These are phyloP conservation scores for Enteromius trimaculatus DNA, from an alignment of 2,797 vertebrate species.

Conservation along the genomic window DNA sequence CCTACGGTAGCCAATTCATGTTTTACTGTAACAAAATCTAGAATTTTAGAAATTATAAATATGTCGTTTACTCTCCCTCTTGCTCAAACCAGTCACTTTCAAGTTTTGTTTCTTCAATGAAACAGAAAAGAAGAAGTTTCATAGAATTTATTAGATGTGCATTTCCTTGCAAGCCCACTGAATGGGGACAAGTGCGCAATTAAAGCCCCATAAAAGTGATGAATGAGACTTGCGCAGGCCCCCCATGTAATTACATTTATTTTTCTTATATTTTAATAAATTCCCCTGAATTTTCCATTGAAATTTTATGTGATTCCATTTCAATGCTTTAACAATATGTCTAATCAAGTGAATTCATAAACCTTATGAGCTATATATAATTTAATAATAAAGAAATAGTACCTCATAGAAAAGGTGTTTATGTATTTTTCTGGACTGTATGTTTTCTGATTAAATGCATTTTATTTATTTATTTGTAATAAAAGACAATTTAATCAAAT, in stretches of 20 bases:
- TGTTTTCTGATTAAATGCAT: too few relatives aligned
- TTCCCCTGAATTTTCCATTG: not conserved
- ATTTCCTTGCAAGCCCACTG: not conserved
- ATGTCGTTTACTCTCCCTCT: not conserved
- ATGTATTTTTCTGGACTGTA: too few relatives aligned
- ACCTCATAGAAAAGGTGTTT: too few relatives aligned
- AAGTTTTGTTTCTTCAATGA: not conserved
- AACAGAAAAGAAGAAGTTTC: not conserved
- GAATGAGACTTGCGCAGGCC: not conserved
- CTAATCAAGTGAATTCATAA: too few relatives aligned
- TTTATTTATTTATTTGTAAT: too few relatives aligned
- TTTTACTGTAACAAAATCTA: not conserved
- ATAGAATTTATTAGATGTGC: not conserved
- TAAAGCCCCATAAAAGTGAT: not conserved
- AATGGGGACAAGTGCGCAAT: not conserved
- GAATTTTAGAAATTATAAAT: not conserved
- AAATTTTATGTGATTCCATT: not conserved
- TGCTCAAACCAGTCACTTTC: not conserved
- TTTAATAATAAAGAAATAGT: too few relatives aligned
- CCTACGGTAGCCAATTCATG: not conserved
- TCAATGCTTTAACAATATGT: not conserved
- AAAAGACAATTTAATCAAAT: too few relatives aligned
- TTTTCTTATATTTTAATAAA: not conserved
- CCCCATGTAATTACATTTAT: not conserved
- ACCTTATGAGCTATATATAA: too few relatives aligned